Percentiles rank a stretch among this genome's conserved stretches.
phyloP scores from a whole-genome alignment of 1,140 invertebrate genomes.

The Lysiphlebus fabarum region DNA sequence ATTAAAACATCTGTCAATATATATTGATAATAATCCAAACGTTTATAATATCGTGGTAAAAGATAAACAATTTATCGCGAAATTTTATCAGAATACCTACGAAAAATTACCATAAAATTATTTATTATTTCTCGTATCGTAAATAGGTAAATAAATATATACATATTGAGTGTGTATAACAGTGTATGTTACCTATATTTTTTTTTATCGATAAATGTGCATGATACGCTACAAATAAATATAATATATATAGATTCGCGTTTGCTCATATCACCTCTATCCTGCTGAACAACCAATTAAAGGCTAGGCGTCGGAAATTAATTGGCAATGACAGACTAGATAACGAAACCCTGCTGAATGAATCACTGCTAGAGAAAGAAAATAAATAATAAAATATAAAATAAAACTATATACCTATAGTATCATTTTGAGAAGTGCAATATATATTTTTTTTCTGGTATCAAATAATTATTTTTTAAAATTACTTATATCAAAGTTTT shows the following conservation, averaged over 20 bases:
- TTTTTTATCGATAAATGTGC: neutral
- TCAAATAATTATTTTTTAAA: too few species aligned
- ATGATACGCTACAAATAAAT: conserved; percentile 11
- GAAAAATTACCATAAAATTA: conserved; percentile 12
- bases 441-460: too few species aligned
- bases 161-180: conserved; percentile 3
- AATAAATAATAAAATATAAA: too few species aligned
- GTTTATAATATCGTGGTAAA: neutral
- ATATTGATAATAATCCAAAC: too few species aligned
- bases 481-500: too few species aligned
- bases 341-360: neutral
- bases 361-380: too few species aligned
- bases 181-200: neutral
- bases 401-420: too few species aligned
- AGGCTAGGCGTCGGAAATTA: conserved; percentile 14
- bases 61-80: conserved; percentile 24
- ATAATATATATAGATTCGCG: neutral
- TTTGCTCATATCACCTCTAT: conserved; percentile 2
- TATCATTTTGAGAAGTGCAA: too few species aligned
- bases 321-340: conserved; percentile 11
- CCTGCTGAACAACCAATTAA: conserved; percentile 14
- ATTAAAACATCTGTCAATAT: neutral
- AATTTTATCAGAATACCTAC: conserved; percentile 21
- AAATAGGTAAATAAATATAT: conserved; percentile 10
- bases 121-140: conserved; percentile 22